Conservation (phyloP, 2,888 invertebrate species). For the Drosophila anomalipes region DNA sequence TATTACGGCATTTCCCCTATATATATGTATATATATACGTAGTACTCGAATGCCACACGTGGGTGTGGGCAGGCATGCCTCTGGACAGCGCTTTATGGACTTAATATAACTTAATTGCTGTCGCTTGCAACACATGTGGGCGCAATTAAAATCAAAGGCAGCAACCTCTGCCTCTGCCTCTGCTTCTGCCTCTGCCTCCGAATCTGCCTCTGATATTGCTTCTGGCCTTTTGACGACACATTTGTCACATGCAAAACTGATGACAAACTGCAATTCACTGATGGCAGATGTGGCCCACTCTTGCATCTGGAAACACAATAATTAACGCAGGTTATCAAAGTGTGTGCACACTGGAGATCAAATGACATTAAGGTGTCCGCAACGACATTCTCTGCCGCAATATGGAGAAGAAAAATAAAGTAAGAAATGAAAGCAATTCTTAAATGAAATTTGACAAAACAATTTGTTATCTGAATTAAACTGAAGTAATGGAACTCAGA, state of each 20-base stretch:
- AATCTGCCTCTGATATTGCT: constrained; percentile 7
- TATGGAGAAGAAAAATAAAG: neutral
- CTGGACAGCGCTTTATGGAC: constrained; percentile 41
- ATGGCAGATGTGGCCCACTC: constrained; percentile 27
- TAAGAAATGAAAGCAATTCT: neutral
- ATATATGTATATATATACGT: neutral
- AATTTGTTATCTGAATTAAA: neutral
- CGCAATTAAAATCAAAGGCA: constrained; percentile 63
- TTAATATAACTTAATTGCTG: constrained; percentile 65
- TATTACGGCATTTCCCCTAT: constrained; percentile 7
- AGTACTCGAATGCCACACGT: constrained; percentile 14
- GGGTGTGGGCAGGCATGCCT: constrained; percentile 1
- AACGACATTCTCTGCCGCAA: neutral
- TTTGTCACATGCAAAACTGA: constrained; percentile 45
- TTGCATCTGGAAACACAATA: constrained; percentile 6
- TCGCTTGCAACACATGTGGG: constrained; percentile 61
- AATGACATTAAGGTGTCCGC: neutral
- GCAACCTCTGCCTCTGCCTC: constrained; percentile 3
- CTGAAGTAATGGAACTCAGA: neutral
- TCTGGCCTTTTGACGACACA: constrained; percentile 17
- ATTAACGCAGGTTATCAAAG: constrained; percentile 3
- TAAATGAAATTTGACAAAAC: too few relatives aligned
- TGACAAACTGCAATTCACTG: constrained; percentile 38
- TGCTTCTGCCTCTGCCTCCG: neutral
- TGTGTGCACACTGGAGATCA: neutral